Base-by-base conservation (phyloP, 1,140 invertebrate species). In the Listronotus bonariensis region DNA sequence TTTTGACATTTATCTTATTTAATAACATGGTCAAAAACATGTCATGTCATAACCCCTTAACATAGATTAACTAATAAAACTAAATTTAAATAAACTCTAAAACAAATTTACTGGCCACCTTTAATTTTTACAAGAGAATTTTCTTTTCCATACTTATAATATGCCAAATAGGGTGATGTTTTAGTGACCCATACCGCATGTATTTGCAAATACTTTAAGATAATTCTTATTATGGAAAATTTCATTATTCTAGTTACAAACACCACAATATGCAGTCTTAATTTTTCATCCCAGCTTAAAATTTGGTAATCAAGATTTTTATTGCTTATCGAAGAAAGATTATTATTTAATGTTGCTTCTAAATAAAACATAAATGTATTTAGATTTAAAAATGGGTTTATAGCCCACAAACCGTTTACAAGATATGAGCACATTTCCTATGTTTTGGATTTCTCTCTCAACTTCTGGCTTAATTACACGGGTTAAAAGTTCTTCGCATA, bases 121-220 rank as follows among this genome's bases (percentile, higher is more conserved):
- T 10, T 36, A 36, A 36, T 12, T 10, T 36, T 36, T 36, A 36
- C 34, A 45, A 11, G 14, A 45, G 32, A n/a, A 51, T 62, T 52
- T 10, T 18, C n/a, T 34, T 15, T 53, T 11, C 76, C 75, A 58
- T 61, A 77, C 52, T 67, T 72, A 55, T 67, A 75, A 52, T 71
- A 73, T 4, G 75, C 75, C 49, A 77, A 68, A 68, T 70, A 76
- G 9, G 75, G 75, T 60, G 63, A 77, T 38, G 65, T 31, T 41
- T 69, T 60, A 65, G 72, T 72, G 12, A 77, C 45, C 74, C 72
- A 77, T 8, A 77, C 46, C 2, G 70, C 17, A 3, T 52, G 11
- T 15, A 59, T 48, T 17, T 74, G 69, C 12, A 60, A 18, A 45
- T 53, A 69, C 41, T 71, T 72, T 12, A 62, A 56, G 42, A 70